Evolutionary conservation across 2,797 vertebrate genomes (phyloP), one percentile per base, ranked within the genome.

Genomic region (Propithecus deckenii): DNA sequence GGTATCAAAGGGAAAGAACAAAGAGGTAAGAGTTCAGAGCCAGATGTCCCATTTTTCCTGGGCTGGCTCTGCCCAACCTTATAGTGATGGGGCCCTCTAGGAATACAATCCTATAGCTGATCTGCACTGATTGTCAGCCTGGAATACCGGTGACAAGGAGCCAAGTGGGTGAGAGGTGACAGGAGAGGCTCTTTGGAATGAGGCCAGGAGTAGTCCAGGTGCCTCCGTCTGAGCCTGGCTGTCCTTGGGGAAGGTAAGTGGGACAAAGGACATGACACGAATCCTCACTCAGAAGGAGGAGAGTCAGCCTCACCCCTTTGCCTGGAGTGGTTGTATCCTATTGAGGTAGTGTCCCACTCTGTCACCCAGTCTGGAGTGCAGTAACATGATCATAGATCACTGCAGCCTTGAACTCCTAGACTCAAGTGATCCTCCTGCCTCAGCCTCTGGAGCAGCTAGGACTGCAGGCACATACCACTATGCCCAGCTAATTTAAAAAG

Each of bases 81-180:
- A 59, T 32, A 41, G 71, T 2, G 8, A 71, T 74, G 48, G 32
- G 55, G 43, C 57, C 72, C 48, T 94, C 55, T 96, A 32, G 89
- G 96, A 90, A 91, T 75, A 85, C 6, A 41, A 69, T 35, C 80
- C 22, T 28, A 55, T 41, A 57, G 69, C 74, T 43, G 92, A 15
- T 63, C 81, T 79, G 28, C 67, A 55, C 63, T 89, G 46, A 57
- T 91, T 93, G 57, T 94, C 75, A 84, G 92, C 89, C 61, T 50
- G 86, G 91, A 89, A 79, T 52, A 41, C 15, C 52, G 59, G 79
- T 35, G 35, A 89, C 38, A 90, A 86, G 79, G 76, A 91, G 83
- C 88, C 91, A 88, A 86, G 57, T 86, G 79, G 79, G 55, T 84
- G 65, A 96, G 69, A 96, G 83, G 88, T 52, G 74, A 59, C 15